Evolutionary conservation across 2,888 invertebrate species (phyloP), one percentile per base, ranked within the genome.

Genomic region (Erannis defoliaria): DNA sequence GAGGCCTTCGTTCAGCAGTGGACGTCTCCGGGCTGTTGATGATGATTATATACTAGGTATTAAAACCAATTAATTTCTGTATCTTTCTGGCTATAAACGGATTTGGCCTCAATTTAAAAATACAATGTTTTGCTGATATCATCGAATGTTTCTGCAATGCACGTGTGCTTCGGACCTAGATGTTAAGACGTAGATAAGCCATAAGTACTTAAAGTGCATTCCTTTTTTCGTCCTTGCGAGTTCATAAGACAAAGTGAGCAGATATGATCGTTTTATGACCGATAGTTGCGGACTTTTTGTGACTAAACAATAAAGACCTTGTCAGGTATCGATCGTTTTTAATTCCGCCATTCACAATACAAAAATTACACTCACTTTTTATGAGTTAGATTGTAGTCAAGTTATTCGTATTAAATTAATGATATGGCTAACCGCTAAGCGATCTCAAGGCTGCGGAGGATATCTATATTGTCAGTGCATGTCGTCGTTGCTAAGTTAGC

Each of bases 281-380:
- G 62, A 73, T 70, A 64, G 68, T 71, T 70, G 76, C 56, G n/a
- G n/a, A 66, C 67, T 75, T 77, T 77, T 74, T 74, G 71, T 76
- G 77, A 71, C 77, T 76, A 74, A 71, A 80, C 77, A 72, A 77
- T 71, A 64, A 60, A 60, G 58, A 54, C 61, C 67, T 66, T 64
- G 67, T 33, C 48, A 46, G 42, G 48, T 48, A 53, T 46, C 60
- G 57, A 75, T 74, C 74, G 76, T 70, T 77, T 74, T 82, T 73
- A 82, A 85, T 88, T 89, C 88, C 85, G 89, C 89, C 86, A 88
- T 90, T 91, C 87, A 88, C 88, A 70, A 74, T 53, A 78, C 77
- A 74, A 82, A 83, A 83, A 81, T 76, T 66, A 74, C 80, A 76
- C 71, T 81, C 67, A 76, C 75, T 76, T 77, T 57, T 57, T 62